phyloP scores from a whole-genome alignment of 2,113 vertebrate species.

The Ranitomeya imitator region DNA sequence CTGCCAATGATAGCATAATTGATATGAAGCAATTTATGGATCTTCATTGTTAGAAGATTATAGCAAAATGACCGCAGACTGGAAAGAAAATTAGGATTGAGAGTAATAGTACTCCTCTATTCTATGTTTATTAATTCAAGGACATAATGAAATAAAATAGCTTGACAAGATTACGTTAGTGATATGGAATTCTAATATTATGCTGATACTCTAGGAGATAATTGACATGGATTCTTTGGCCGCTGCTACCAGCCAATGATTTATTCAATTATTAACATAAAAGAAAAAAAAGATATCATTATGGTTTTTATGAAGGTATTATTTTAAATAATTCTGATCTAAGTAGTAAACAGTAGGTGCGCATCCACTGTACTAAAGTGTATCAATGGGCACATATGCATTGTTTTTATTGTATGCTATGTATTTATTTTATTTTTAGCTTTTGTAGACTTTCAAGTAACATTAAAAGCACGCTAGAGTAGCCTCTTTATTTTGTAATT shows the following conservation, averaged over 20 bases:
- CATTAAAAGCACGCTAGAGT: no score
- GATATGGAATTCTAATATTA: conserved; percentile 43
- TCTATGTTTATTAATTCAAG: conserved; percentile 53
- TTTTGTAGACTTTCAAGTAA: not conserved
- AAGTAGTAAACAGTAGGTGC: not conserved
- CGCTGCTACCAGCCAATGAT: not conserved
- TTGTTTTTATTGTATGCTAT: no score
- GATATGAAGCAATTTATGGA: conserved; percentile 59
- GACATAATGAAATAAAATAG: conserved; percentile 52
- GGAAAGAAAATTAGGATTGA: conserved; percentile 46
- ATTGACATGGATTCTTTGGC: conserved; percentile 5
- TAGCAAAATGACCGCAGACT: conserved; percentile 49
- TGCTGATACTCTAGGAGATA: not conserved
- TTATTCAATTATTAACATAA: not conserved
- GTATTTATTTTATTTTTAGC: not conserved
- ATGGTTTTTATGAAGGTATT: not conserved
- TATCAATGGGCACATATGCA: not conserved
- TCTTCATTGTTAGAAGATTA: conserved; percentile 57
- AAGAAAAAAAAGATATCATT: no score
- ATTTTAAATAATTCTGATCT: not conserved
- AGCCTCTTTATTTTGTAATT: no score
- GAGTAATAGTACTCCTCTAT: conserved; percentile 31
- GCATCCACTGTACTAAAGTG: not conserved
- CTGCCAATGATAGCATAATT: conserved; percentile 60
- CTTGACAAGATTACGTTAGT: conserved; percentile 43